phyloP scores from a whole-genome alignment of 2,888 invertebrate species.

The Drosophila lacicola region DNA sequence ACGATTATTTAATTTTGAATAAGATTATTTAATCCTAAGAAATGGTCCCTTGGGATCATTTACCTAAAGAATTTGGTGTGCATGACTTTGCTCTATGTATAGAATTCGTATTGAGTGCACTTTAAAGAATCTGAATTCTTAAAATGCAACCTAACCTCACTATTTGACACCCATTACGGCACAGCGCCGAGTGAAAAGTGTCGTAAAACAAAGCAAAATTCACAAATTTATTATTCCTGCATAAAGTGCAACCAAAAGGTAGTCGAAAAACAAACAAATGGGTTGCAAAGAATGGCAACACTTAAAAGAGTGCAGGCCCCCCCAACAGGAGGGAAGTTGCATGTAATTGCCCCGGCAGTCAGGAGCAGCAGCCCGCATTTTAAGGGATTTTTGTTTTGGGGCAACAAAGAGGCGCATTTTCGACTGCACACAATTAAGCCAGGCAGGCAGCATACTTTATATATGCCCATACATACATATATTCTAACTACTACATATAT shows the following conservation, averaged over 20 bases:
- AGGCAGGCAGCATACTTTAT: neutral
- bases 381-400: conserved; percentile 38
- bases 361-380: conserved; percentile 38
- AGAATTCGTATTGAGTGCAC: neutral
- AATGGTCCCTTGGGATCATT: neutral
- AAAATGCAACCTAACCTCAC: conserved; percentile 1
- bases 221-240: conserved; percentile 45
- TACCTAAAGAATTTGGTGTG: too few species aligned
- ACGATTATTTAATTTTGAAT: neutral
- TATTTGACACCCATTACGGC: conserved; percentile 23
- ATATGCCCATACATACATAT: conserved; percentile 14
- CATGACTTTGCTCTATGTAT: too few species aligned
- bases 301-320: conserved; percentile 39
- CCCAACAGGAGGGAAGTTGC: conserved; percentile 21
- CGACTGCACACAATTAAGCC: conserved; percentile 17
- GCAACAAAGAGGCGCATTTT: conserved; percentile 28
- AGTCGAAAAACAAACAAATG: conserved; percentile 12
- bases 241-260: conserved; percentile 40
- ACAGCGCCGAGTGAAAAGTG: conserved; percentile 23
- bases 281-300: conserved; percentile 40
- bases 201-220: conserved; percentile 24
- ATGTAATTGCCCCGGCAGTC: conserved; percentile 48
- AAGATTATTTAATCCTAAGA: neutral
- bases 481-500: neutral
- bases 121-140: neutral